Evolutionary conservation across 2,797 vertebrate genomes (phyloP).

Genomic region (Poecilia wingei): DNA sequence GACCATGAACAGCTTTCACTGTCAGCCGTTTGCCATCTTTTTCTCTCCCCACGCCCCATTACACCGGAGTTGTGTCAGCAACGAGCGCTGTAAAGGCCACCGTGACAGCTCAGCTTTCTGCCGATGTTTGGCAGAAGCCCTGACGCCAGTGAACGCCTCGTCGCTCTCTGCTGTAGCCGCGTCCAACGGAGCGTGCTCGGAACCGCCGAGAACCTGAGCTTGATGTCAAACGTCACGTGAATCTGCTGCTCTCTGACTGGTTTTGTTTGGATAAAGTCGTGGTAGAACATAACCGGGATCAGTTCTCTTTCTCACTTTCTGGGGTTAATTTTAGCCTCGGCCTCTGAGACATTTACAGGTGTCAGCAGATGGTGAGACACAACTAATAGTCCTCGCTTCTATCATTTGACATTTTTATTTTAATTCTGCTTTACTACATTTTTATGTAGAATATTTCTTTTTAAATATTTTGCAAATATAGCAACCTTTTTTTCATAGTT

Average conservation of each 20-base stretch:
- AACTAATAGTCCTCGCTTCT: neutral
- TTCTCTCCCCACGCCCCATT: constrained; percentile 62
- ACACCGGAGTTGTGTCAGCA: constrained; percentile 50
- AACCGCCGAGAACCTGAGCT: constrained; percentile 9
- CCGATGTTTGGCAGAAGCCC: constrained; percentile 44
- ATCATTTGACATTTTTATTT: neutral
- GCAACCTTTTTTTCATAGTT: neutral
- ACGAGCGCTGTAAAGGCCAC: constrained; percentile 22
- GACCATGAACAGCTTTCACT: constrained; percentile 27
- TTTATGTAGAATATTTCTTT: neutral
- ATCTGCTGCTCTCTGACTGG: neutral
- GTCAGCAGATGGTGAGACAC: neutral
- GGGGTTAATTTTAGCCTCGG: neutral
- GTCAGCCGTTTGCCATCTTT: constrained; percentile 65
- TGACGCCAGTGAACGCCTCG: constrained; percentile 50
- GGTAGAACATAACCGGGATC: neutral
- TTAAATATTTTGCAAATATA: neutral
- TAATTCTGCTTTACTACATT: neutral
- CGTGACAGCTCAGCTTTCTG: constrained; percentile 59
- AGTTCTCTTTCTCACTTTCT: neutral
- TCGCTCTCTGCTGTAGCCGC: constrained; percentile 34
- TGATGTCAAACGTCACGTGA: neutral
- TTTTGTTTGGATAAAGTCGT: neutral
- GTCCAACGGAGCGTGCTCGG: constrained; percentile 13
- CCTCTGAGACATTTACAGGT: neutral